phyloP scores from a whole-genome alignment of 2,113 vertebrate genomes.

The Anseranas semipalmata region DNA sequence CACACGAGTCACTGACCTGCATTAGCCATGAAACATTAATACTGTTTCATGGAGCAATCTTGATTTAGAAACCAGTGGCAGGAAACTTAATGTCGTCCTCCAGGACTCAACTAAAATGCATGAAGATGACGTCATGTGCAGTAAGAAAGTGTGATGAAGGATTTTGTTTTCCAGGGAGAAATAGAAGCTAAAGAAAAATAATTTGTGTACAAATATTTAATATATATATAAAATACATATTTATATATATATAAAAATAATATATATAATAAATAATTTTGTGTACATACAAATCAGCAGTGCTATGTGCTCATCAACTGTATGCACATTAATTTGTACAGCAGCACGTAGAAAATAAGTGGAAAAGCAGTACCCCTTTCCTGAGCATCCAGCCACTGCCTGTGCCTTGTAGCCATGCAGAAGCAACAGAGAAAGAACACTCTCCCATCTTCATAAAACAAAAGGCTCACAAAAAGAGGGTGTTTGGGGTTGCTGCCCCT shows the following conservation, averaged over 20 bases:
- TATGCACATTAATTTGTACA: neutral
- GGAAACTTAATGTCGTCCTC: neutral
- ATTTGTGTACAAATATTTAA: no score
- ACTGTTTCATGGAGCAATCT: neutral
- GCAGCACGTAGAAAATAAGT: neutral
- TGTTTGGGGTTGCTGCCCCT: neutral
- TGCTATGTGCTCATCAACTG: neutral
- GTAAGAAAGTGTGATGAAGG: neutral
- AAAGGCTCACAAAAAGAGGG: neutral
- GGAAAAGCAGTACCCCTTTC: neutral
- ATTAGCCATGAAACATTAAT: neutral
- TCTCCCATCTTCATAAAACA: neutral
- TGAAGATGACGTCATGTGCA: neutral
- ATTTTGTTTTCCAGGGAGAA: neutral
- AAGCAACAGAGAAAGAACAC: neutral
- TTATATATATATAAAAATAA: no score
- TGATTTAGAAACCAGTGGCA: neutral
- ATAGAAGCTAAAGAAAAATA: neutral
- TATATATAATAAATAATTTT: no score
- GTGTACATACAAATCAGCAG: neutral
- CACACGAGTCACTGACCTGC: neutral
- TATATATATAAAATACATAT: no score
- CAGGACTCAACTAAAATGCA: neutral
- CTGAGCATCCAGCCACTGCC: neutral
- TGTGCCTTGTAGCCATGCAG: neutral